Conservation (phyloP, 1,140 invertebrate species). For the Philotrypesis tridentata region DNA sequence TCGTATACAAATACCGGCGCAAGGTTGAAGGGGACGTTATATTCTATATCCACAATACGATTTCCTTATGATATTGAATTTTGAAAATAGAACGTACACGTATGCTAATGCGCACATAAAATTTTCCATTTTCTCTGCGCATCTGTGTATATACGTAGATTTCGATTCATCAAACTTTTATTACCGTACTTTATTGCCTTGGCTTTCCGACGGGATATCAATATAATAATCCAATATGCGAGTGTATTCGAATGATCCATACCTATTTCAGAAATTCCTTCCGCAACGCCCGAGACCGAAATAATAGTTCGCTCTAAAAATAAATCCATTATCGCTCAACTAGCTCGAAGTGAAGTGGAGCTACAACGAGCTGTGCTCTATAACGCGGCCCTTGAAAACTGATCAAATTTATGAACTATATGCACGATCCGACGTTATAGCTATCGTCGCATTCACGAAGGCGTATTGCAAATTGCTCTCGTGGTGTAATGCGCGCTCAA, state of each 20-base stretch:
- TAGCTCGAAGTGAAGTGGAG: not conserved
- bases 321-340: not conserved
- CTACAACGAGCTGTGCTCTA: not conserved
- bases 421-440: conserved; percentile 12
- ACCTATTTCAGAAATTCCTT: not conserved
- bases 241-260: not conserved
- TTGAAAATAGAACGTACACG: too few species aligned
- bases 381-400: conserved; percentile 1
- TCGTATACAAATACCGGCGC: too few species aligned
- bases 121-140: too few species aligned
- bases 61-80: too few species aligned
- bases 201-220: too few species aligned
- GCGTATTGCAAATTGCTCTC: conserved; percentile 32
- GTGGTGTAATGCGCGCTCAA: not conserved
- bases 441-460: conserved; percentile 2
- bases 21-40: too few species aligned
- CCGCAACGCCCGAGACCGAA: not conserved
- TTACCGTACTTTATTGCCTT: too few species aligned
- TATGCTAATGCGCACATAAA: too few species aligned
- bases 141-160: too few species aligned
- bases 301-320: conserved; percentile 5
- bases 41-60: too few species aligned
- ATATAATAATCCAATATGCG: too few species aligned
- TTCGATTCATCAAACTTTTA: too few species aligned
- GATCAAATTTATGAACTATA: conserved; percentile 24